A percentile compares a stretch with the other conserved stretches of the same genome.
These are phyloP conservation scores for Amyelois transitella DNA, from an alignment of 1,140 invertebrate genomes.

Conservation along the genomic window DNA sequence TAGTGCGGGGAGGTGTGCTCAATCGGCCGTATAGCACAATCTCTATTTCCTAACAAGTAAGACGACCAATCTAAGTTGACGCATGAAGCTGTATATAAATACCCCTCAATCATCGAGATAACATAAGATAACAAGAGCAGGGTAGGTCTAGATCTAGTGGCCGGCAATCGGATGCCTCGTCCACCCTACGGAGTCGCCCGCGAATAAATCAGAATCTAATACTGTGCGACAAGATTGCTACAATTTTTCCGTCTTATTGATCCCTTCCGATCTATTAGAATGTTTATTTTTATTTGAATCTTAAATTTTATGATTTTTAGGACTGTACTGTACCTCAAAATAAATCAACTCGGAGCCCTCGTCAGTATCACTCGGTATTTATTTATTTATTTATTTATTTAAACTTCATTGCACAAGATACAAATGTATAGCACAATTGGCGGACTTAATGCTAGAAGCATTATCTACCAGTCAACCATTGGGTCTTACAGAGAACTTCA, in stretches of 20 bases:
- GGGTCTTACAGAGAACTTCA: too few relatives aligned
- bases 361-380: too few relatives aligned
- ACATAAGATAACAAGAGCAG: slow-evolving; percentile 12
- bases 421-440: too few relatives aligned
- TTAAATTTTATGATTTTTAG: too few relatives aligned
- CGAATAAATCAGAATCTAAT: slow-evolving; percentile 69
- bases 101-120: slow-evolving; percentile 8
- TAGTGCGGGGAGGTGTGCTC: slow-evolving; percentile 60
- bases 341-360: too few relatives aligned
- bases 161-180: slow-evolving; percentile 35
- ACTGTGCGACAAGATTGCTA: slow-evolving; percentile 58
- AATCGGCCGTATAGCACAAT: slow-evolving; percentile 66
- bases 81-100: slow-evolving; percentile 38
- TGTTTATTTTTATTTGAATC: slow-evolving; percentile 4
- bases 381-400: too few relatives aligned
- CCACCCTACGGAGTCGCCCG: slow-evolving; percentile 42
- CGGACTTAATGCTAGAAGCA: too few relatives aligned
- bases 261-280: slow-evolving; percentile 35
- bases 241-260: slow-evolving; percentile 65
- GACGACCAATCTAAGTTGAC: slow-evolving; percentile 43
- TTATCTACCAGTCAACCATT: too few relatives aligned
- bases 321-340: too few relatives aligned
- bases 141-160: slow-evolving; percentile 38
- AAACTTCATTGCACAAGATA: too few relatives aligned
- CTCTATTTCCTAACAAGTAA: slow-evolving; percentile 64